Evolutionary conservation across 1,140 invertebrate species (phyloP), one percentile per base, ranked within the genome.

Genomic region (Ericerus pela): DNA sequence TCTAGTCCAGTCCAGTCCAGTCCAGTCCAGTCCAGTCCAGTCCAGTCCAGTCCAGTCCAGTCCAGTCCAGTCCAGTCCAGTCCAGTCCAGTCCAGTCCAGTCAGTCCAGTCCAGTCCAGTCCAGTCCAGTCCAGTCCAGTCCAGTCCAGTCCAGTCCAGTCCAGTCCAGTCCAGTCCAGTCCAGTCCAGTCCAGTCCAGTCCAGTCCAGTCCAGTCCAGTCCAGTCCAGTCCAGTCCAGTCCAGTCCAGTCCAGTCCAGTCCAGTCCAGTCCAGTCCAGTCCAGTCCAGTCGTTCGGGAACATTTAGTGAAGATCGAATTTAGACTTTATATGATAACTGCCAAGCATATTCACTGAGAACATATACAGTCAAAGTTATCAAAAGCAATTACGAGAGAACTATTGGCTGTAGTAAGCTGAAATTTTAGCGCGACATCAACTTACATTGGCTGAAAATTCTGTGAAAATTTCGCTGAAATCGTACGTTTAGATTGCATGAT

Each of bases 101-200:
- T 43, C 38, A 43, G 8, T n/a, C 38, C 38, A 43, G 6, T n/a
- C 51, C 30, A 38, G 27, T 29, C 24, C 30, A 58, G 16, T 55
- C 18, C 58, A 29, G 41, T 29, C 12, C 14, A 33, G 8, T 33
- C 30, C n/a, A 33, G 8, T 43, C 38, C 20, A 43, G 8, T 20
- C 38, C 18, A 43, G 8, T 43, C 38, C 18, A 43, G 6, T 43
- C 38, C 8, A n/a, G 8, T 11, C 38, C 38, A 43, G 8, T 11
- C 38, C 20, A 43, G 8, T 8, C 38, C 38, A 43, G 8, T 11
- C 38, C 38, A 43, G 6, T 11, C 38, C 38, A 12, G 8, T 11
- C 38, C 38, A 20, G 8, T 11, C 38, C 20, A 43, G 8, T 11
- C 51, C 30, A 33, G 8, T 10, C 30, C 30, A 33, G 8, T 33